These are phyloP conservation scores for Chironex yamaguchii DNA, from an alignment of 30 jellyfish, hydroid and myxozoan species.

Conservation along the genomic window DNA sequence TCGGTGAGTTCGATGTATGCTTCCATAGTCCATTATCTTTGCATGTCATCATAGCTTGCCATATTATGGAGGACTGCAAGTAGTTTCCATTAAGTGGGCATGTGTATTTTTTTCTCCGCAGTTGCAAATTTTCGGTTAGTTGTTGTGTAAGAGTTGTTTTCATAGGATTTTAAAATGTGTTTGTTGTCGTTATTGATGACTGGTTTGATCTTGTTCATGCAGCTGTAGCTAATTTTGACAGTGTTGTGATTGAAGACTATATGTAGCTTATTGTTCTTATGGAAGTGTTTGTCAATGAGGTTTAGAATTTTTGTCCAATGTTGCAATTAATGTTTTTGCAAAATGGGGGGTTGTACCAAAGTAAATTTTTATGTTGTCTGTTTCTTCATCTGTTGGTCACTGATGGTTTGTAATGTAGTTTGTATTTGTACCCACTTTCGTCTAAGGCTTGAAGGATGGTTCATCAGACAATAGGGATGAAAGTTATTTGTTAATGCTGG, in stretches of 20 bases:
- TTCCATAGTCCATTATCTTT: no score
- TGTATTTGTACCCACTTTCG: constrained; percentile 49
- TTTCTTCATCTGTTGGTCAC: constrained; percentile 26
- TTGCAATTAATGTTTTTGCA: constrained; percentile 20
- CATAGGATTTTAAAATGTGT: no score
- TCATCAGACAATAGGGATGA: constrained; percentile 60
- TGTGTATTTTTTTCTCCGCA: no score
- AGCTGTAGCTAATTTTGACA: constrained; percentile 20
- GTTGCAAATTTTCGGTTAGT: no score
- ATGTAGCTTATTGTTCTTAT: constrained; percentile 34
- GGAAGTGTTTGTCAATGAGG: constrained; percentile 71
- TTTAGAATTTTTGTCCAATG: constrained; percentile 32
- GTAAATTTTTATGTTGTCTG: neutral
- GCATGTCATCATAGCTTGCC: no score
- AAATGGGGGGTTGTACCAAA: constrained; percentile 58
- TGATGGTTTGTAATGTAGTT: constrained; percentile 34
- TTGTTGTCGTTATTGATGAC: constrained; percentile 12
- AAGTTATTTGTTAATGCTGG: constrained; percentile 49
- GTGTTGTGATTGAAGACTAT: constrained; percentile 53
- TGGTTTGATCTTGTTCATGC: neutral
- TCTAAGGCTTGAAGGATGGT: constrained; percentile 56
- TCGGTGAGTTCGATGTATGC: no score
- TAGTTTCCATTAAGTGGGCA: no score
- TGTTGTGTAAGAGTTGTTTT: no score
- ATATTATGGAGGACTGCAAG: no score